phyloP scores from a whole-genome alignment of 2,113 vertebrate genomes.

The Calyptommatus sinebrachiatus region DNA sequence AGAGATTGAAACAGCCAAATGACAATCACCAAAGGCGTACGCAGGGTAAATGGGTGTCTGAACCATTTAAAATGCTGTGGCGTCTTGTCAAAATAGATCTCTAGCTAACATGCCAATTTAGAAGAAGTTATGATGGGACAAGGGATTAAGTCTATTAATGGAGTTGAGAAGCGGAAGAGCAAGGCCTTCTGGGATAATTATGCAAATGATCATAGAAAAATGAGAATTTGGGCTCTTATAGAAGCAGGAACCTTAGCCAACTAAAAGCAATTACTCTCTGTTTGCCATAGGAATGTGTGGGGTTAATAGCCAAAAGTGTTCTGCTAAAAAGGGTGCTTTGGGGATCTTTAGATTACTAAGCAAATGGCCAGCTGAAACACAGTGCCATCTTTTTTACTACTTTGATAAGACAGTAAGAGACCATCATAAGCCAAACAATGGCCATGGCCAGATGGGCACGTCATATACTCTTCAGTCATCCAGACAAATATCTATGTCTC shows the following conservation, averaged over 20 bases:
- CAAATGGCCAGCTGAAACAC: accelerated
- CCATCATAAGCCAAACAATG: not conserved
- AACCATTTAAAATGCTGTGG: slow-evolving; percentile 49
- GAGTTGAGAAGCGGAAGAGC: slow-evolving; percentile 39
- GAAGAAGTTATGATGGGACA: slow-evolving; percentile 21
- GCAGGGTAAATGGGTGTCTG: slow-evolving; percentile 65
- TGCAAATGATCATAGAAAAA: slow-evolving; percentile 50
- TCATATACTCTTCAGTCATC: not conserved
- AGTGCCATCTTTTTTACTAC: not conserved
- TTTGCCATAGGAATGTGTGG: slow-evolving; percentile 22
- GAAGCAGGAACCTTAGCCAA: slow-evolving; percentile 40
- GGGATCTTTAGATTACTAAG: slow-evolving; percentile 6
- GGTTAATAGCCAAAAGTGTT: slow-evolving; percentile 28
- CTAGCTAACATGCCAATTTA: slow-evolving; percentile 39
- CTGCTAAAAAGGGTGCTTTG: not conserved
- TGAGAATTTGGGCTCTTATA: slow-evolving; percentile 39
- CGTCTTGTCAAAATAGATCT: slow-evolving; percentile 31
- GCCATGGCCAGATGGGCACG: not conserved
- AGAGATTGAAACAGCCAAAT: slow-evolving; percentile 58
- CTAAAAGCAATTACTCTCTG: slow-evolving; percentile 34
- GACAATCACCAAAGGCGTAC: slow-evolving; percentile 65
- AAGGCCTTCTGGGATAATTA: slow-evolving; percentile 51
- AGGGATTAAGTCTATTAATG: slow-evolving; percentile 34
- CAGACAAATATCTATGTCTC: too few relatives aligned
- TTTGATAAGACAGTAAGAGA: not conserved